Percentiles rank a stretch among this genome's conserved stretches.
Conservation (phyloP, 2,113 vertebrate species). For the Nannobrachium achirus region DNA sequence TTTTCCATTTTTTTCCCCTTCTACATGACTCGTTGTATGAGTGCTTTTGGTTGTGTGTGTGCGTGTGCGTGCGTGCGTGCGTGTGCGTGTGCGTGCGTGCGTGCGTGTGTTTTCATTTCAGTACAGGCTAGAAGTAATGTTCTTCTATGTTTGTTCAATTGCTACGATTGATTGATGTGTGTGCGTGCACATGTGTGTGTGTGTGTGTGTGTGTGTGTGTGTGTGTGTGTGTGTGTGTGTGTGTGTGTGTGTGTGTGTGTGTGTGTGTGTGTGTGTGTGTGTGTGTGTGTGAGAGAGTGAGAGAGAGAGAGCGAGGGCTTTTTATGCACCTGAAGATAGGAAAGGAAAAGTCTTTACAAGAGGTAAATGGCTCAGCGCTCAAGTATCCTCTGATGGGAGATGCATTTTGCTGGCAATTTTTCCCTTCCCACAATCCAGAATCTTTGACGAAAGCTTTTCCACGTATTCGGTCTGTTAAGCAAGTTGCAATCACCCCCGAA, state of each 20-base stretch:
- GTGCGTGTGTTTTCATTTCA: slow-evolving; percentile 54
- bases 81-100: slow-evolving; percentile 22
- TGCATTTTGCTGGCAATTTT: slow-evolving; percentile 46
- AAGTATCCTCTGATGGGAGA: slow-evolving; percentile 52
- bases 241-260: too few relatives aligned
- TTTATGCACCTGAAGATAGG: slow-evolving; percentile 64
- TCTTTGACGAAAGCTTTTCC: slow-evolving; percentile 51
- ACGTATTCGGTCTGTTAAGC: slow-evolving; percentile 44
- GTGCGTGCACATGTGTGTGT: too few relatives aligned
- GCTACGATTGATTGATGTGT: slow-evolving; percentile 73
- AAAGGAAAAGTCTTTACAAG: slow-evolving; percentile 67
- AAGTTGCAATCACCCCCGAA: slow-evolving; percentile 46
- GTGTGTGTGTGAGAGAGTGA: too few relatives aligned
- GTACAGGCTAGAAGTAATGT: slow-evolving; percentile 67
- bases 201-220: too few relatives aligned
- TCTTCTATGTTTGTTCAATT: slow-evolving; percentile 72
- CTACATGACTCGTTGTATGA: too few relatives aligned
- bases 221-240: too few relatives aligned
- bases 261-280: too few relatives aligned
- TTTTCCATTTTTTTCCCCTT: too few relatives aligned
- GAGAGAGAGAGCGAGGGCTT: slow-evolving; percentile 34
- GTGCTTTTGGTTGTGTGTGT: background rate
- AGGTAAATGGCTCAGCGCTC: slow-evolving; percentile 59
- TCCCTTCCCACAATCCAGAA: slow-evolving; percentile 9
- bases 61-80: background rate